phyloP scores from a whole-genome alignment of 2,888 invertebrate species.

The Chamaedrilus cognettii region DNA sequence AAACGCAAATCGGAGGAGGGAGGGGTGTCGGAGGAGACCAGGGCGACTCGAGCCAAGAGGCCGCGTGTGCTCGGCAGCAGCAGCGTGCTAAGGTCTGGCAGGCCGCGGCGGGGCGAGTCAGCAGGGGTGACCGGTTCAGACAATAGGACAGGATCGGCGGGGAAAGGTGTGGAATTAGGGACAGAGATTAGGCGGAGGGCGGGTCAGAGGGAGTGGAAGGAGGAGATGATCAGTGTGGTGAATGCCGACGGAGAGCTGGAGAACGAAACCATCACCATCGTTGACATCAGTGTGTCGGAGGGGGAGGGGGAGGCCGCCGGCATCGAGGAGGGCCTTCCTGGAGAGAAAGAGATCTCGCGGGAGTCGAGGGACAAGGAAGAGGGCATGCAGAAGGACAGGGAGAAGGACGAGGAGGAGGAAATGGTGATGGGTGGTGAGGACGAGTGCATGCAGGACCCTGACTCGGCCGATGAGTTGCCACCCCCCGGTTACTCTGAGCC shows the following conservation, averaged over 20 bases:
- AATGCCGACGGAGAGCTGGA: conserved; percentile 19
- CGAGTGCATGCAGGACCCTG: neutral
- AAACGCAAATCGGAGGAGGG: too few relatives aligned
- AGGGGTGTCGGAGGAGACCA: too few relatives aligned
- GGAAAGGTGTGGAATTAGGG: too few relatives aligned
- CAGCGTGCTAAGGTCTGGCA: too few relatives aligned
- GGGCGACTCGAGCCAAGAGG: too few relatives aligned
- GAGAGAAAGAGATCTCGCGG: conserved; percentile 9
- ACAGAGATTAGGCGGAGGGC: too few relatives aligned
- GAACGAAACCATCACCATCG: conserved; percentile 9
- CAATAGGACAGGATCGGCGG: too few relatives aligned
- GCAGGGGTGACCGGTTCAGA: too few relatives aligned
- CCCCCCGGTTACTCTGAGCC: too few relatives aligned
- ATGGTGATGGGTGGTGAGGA: conserved; percentile 12
- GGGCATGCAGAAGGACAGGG: neutral
- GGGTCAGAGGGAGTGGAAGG: neutral
- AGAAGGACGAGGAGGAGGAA: neutral
- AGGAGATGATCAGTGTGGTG: conserved; percentile 13
- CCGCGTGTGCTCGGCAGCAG: too few relatives aligned
- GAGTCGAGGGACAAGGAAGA: conserved; percentile 4
- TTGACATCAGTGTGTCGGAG: conserved; percentile 10
- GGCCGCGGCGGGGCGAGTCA: too few relatives aligned
- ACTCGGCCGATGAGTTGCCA: too few relatives aligned
- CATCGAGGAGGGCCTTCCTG: neutral
- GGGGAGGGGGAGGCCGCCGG: conserved; percentile 11